These are phyloP conservation scores for Toxonevra muliebris DNA, from an alignment of 2,888 invertebrate genomes.

Conservation along the genomic window DNA sequence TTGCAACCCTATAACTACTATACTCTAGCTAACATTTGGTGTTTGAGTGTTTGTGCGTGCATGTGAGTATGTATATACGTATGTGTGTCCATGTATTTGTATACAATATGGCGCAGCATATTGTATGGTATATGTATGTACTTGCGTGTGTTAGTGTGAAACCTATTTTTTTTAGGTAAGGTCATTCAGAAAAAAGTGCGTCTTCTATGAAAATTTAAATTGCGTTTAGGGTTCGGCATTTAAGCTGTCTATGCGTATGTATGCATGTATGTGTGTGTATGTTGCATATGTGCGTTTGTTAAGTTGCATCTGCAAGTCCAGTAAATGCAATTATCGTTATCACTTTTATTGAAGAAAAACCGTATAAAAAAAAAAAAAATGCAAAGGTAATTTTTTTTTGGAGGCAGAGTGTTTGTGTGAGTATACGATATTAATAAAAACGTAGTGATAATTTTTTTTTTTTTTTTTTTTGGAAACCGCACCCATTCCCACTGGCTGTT, in stretches of 20 bases:
- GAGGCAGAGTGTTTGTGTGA: too few species aligned
- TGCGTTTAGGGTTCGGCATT: too few species aligned
- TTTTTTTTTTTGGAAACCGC: too few species aligned
- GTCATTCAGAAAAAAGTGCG: constrained; percentile 34
- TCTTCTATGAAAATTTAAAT: too few species aligned
- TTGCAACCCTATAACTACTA: too few species aligned
- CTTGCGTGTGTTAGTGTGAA: not conserved
- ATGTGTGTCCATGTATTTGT: constrained; percentile 27
- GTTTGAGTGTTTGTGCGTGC: constrained; percentile 39
- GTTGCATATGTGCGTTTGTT: not conserved
- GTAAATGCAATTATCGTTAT: not conserved
- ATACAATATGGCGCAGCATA: constrained; percentile 52
- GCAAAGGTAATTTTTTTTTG: too few species aligned
- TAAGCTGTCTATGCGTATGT: constrained; percentile 15
- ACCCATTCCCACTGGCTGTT: too few species aligned
- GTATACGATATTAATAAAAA: too few species aligned
- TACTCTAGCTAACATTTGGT: constrained; percentile 1
- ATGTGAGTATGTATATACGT: constrained; percentile 16
- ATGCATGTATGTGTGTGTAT: constrained; percentile 23
- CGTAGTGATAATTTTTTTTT: too few species aligned
- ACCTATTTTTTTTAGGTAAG: constrained; percentile 43
- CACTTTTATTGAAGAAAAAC: too few species aligned
- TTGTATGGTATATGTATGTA: constrained; percentile 6
- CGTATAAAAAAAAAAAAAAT: too few species aligned
- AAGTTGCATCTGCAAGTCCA: not conserved